These are phyloP conservation scores for Leptatherina wallacei DNA, from an alignment of 2,797 vertebrate genomes.

Conservation along the genomic window DNA sequence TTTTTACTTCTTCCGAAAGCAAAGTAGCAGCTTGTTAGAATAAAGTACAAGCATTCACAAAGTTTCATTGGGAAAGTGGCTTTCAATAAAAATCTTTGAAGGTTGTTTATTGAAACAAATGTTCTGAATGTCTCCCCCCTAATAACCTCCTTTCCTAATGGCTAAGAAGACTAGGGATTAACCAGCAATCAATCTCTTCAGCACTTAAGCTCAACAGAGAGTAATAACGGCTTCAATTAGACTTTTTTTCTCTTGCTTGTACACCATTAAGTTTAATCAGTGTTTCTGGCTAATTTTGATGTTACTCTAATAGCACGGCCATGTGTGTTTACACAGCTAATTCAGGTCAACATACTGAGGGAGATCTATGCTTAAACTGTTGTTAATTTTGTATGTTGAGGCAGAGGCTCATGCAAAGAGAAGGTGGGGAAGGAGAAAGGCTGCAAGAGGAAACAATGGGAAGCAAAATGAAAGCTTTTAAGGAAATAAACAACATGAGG, in stretches of 20 bases:
- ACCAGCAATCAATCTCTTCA: conserved; percentile 71
- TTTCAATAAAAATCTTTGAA: conserved; percentile 66
- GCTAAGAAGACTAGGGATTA: conserved; percentile 68
- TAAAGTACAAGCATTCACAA: conserved; percentile 51
- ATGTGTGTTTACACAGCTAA: conserved; percentile 33
- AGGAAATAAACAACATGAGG: conserved; percentile 37
- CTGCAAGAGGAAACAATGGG: not conserved
- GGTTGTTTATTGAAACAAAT: conserved; percentile 77
- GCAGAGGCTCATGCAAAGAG: not conserved
- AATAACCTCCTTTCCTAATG: conserved; percentile 73
- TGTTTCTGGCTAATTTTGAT: conserved; percentile 60
- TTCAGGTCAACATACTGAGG: conserved; percentile 27
- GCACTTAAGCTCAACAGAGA: conserved; percentile 62
- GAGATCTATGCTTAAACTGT: conserved; percentile 35
- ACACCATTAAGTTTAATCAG: conserved; percentile 58
- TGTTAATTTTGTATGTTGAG: conserved; percentile 20
- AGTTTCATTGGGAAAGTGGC: conserved; percentile 66
- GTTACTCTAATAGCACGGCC: conserved; percentile 32
- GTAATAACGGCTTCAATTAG: conserved; percentile 71
- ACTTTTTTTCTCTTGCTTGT: conserved; percentile 48
- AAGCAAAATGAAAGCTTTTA: not conserved
- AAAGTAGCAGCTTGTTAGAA: conserved; percentile 61
- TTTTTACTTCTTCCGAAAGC: conserved; percentile 43
- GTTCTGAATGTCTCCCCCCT: conserved; percentile 51
- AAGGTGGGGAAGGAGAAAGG: not conserved